Evolutionary conservation across 2,797 vertebrate species (phyloP), one percentile per base, ranked within the genome.

Genomic region (Clarias fuscus): DNA sequence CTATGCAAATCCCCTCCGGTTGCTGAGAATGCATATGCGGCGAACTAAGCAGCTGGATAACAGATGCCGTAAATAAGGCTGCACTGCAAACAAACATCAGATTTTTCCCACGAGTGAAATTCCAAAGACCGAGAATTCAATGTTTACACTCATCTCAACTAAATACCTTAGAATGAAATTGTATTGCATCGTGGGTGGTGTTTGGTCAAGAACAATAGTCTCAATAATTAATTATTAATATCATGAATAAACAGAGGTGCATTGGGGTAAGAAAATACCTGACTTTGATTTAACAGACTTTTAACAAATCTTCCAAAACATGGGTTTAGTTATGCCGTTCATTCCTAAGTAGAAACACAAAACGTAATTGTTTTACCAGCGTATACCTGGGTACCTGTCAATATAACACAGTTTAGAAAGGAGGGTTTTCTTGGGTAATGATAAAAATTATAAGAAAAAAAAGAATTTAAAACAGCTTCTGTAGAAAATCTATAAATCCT

Each of bases 21-120:
- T 76, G 53, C 78, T 48, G 64, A 30, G 14, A 64, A 83, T 30
- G 62, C 70, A 61, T 65, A 30, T 87, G 86, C 15, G 64, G 33
- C 33, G 70, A 78, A 73, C 68, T 67, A 79, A 78, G 30, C 64
- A 58, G 83, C 83, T 72, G 83, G 78, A 83, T 53, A 89, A 82
- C 88, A 84, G 77, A 88, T 84, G 82, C 22, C 4, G 62, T 84
- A 84, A 84, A 84, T 73, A 86, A 72, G 43, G 40, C 79, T 82
- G 64, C 79, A n/a, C 77, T 53, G 71, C 76, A 83, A 81, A 82
- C 78, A 82, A 87, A 84, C 76, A 71, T 79, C 67, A 84, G 7
- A 48, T 37, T 40, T 84, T 87, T 76, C 40, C 76, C 83, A 84
- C 67, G 75, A 87, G 82, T 80, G 65, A 7, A 80, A 84, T 53